Evolutionary conservation across 2,888 invertebrate genomes (phyloP), one percentile per base, ranked within the genome.

Genomic region (Antheraea yamamai): DNA sequence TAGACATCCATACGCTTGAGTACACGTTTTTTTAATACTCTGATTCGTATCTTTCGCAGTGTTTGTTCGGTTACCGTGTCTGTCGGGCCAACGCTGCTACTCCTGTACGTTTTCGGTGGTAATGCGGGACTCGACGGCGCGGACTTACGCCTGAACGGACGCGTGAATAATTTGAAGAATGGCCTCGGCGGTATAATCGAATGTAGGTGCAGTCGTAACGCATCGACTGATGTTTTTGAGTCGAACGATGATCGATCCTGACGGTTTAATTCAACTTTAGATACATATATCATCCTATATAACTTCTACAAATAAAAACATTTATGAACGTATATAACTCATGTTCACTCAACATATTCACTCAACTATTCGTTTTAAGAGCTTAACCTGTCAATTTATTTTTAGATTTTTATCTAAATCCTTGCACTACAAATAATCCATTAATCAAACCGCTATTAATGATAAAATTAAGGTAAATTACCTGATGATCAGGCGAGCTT

Each of bases 101-200:
- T 93, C 73, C 95, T 83, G 82, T 88, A 92, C 6, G 92, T 92
- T 85, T 96, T 95, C 72, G 96, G 95, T 7, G 96, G 96, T 75
- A 96, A 92, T 70, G 96, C 95, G 3, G 96, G 96, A 79, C 96
- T 96, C 77, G 96, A 95, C 10, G 96, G 96, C 47, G 95, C 96
- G 61, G 96, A 96, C 91, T 96, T 96, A 90, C 96, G 96, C 79
- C 96, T 94, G 89, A 97, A 97, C 66, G 97, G 97, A 83, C 96
- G 95, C 80, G 96, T 95, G 82, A 97, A 95, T 85, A 96, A 92
- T 89, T 95, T 96, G 88, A 96, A 96, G 91, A 96, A 95, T 81
- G 95, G 95, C 88, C 93, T 91, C 86, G 95, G 95, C 71, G 95
- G 95, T 81, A 95, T 90, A 84, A 95, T 94, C 74, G 95, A 95